Percentiles rank a stretch among this genome's conserved stretches.
These are phyloP conservation scores for Protomyctophum bolini DNA, from an alignment of 2,113 vertebrate genomes.

Conservation along the genomic window DNA sequence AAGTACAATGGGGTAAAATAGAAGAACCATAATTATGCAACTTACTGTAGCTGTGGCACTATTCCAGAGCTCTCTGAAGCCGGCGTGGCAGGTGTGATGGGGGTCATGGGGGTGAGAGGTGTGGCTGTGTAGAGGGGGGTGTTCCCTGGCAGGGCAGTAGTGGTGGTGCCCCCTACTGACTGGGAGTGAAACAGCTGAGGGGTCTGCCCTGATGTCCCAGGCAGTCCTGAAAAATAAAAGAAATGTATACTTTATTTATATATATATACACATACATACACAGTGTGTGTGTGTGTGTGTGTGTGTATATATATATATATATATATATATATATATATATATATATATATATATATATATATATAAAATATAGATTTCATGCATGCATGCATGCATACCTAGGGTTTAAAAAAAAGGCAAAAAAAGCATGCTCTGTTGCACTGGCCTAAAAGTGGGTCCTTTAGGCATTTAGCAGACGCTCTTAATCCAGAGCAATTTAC, in stretches of 20 bases:
- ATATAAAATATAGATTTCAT: too few relatives aligned
- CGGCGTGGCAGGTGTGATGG: slow-evolving; percentile 93
- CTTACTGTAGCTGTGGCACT: slow-evolving; percentile 97
- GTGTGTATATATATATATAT: too few relatives aligned
- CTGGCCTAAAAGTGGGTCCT: too few relatives aligned
- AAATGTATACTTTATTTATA: not conserved
- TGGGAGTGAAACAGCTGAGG: slow-evolving; percentile 97
- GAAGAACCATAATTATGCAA: slow-evolving; percentile 7
- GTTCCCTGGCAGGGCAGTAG: slow-evolving; percentile 90
- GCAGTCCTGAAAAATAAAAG: slow-evolving; percentile 61
- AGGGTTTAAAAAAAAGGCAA: too few relatives aligned
- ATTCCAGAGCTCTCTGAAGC: slow-evolving; percentile 97
- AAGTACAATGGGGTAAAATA: too few relatives aligned
- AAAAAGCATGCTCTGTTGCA: too few relatives aligned
- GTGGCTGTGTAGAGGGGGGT: slow-evolving; percentile 88
- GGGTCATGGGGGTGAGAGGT: slow-evolving; percentile 96
- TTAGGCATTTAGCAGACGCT: too few relatives aligned
- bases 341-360: too few relatives aligned
- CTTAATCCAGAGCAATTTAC: too few relatives aligned
- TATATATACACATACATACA: not conserved
- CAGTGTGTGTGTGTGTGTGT: not conserved
- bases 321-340: too few relatives aligned
- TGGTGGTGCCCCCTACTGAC: slow-evolving; percentile 84
- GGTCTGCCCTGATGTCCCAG: slow-evolving; percentile 88
- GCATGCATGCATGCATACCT: too few relatives aligned